phyloP scores from a whole-genome alignment of 2,797 vertebrate genomes.

The Tympanoctomys barrerae region DNA sequence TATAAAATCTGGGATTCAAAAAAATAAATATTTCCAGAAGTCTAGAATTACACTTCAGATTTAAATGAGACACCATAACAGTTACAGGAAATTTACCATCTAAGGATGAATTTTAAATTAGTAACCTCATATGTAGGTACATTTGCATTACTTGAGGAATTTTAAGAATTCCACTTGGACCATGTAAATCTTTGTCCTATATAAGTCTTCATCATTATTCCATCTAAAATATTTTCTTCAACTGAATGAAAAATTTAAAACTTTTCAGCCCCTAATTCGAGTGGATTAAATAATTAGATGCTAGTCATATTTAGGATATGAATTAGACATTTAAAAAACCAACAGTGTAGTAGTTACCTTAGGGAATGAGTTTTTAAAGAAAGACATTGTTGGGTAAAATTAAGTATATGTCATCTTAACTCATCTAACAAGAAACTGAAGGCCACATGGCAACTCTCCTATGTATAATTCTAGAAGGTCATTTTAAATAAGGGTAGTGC shows the following conservation, averaged over 20 bases:
- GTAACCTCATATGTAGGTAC: not conserved
- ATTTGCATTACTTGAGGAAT: not conserved
- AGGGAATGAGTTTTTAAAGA: too few species aligned
- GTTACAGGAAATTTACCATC: slow-evolving; percentile 34
- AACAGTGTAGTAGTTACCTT: too few species aligned
- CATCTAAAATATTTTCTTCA: slow-evolving; percentile 21
- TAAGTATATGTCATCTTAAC: too few species aligned
- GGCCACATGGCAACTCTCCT: not conserved
- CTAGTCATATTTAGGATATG: not conserved
- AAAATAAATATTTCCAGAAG: slow-evolving; percentile 36
- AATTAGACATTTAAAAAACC: not conserved
- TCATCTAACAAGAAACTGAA: too few species aligned
- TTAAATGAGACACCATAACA: not conserved
- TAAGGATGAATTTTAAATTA: not conserved
- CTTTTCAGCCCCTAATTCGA: not conserved
- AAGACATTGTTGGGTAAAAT: too few species aligned
- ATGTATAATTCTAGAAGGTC: not conserved
- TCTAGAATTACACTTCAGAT: slow-evolving; percentile 29
- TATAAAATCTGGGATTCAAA: not conserved
- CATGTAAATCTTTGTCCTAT: not conserved
- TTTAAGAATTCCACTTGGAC: not conserved
- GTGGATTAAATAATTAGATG: slow-evolving; percentile 7
- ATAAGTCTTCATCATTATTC: slow-evolving; percentile 22
- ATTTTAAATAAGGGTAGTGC: not conserved
- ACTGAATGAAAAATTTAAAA: not conserved